A percentile compares a stretch with the other conserved stretches of the same genome.
Evolutionary conservation across 2,888 invertebrate species (phyloP).

Genomic region (Quadroppia sp.): DNA sequence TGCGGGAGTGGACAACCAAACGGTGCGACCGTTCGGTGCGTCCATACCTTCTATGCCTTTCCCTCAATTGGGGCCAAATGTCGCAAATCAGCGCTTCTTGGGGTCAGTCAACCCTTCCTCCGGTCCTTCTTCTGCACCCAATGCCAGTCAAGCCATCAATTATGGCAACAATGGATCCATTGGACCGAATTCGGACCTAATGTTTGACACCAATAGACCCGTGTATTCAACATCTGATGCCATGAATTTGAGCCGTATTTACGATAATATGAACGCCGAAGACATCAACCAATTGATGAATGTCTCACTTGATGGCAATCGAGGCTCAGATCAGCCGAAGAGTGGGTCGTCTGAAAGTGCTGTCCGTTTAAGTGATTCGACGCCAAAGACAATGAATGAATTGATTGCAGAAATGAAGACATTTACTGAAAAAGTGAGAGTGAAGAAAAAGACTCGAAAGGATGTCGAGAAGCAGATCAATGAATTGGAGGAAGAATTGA

Average conservation of each 20-base stretch:
- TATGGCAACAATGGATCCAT: neutral
- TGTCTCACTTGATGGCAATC: neutral
- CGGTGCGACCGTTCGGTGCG: neutral
- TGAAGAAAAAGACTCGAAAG: neutral
- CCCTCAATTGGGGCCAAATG: neutral
- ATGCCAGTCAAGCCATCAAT: neutral
- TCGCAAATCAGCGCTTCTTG: neutral
- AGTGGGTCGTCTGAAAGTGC: neutral
- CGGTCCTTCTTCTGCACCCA: neutral
- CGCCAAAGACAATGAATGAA: neutral
- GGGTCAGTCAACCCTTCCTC: neutral
- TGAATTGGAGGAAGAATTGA: conserved; percentile 21
- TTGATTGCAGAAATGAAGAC: neutral
- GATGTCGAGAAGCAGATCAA: neutral
- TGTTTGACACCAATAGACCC: conserved; percentile 4
- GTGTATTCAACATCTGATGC: conserved; percentile 9
- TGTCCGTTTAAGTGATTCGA: neutral
- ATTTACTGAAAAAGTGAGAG: neutral
- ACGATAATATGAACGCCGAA: too few species aligned
- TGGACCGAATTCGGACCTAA: too few species aligned
- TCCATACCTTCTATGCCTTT: neutral
- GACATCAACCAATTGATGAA: neutral
- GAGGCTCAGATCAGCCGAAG: neutral
- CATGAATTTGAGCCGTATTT: neutral
- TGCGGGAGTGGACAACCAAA: too few species aligned